Base-by-base conservation (phyloP, 2,888 invertebrate genomes). In the Steinernema hermaphroditum region DNA sequence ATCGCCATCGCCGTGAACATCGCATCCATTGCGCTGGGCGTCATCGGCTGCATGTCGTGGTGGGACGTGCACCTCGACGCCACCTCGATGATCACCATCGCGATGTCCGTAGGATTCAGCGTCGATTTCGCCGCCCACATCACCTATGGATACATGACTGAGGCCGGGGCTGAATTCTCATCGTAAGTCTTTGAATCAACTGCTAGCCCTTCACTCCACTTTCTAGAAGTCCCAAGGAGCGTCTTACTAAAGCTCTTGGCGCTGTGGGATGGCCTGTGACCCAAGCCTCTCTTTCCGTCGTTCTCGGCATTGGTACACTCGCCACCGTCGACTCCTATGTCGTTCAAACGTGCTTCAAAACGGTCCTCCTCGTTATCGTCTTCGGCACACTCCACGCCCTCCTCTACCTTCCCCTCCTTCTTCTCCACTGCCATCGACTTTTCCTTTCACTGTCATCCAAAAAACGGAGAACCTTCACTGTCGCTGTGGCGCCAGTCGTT, bases 81-180 rank as follows among this genome's bases (percentile, higher is more conserved):
- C n/a, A 83, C 82, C 1, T 83, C 82, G 1, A 84, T 84, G 84
- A 84, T 84, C 37, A 82, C 84, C 1, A 81, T 84, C n/a, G 84
- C 84, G 12, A 84, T 84, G 83, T 80, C 80, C 69, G 84, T 84
- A 8, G 84, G 84, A 0, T 84, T 84, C 77, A 80, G 80, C 9
- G 83, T 83, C 34, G 82, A 83, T 62, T 83, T 83, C 46, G 82
- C 83, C 12, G 82, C 83, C 1, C 83, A 83, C 44, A 81, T 82
- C 50, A 80, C 83, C 1, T 83, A 82, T 54, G 81, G 82, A n/a
- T 27, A 81, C 74, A 82, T 82, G 78, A 80, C 78, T 14, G 80
- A 78, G 69, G 74, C 73, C 19, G 70, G 68, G 1, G 70, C 50
- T 16, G 57, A 69, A 8, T 41, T 72, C 14, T 69, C 70, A 24